phyloP scores from a whole-genome alignment of 2,888 invertebrate genomes.

The Acrobasis consociella region DNA sequence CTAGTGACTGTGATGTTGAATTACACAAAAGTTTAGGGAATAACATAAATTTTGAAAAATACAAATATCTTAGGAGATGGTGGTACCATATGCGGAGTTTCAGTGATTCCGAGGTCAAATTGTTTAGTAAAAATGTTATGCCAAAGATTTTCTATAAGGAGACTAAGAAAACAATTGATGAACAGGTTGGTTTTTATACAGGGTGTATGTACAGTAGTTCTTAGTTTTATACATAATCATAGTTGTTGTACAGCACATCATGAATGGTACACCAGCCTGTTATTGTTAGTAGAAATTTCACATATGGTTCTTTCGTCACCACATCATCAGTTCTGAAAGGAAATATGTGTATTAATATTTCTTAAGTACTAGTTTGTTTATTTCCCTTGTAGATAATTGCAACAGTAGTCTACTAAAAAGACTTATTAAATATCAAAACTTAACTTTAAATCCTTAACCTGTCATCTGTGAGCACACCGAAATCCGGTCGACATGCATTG shows the following conservation, averaged over 20 bases:
- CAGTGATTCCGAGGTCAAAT: conserved; percentile 70
- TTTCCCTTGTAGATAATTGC: too few relatives aligned
- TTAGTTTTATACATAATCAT: conserved; percentile 24
- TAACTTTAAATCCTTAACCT: too few relatives aligned
- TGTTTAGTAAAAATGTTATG: conserved; percentile 59
- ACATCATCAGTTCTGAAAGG: conserved; percentile 29
- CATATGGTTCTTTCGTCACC: conserved; percentile 70
- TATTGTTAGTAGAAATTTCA: conserved; percentile 46
- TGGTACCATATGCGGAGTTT: conserved; percentile 84
- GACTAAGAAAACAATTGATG: conserved; percentile 49
- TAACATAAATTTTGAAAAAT: conserved; percentile 60
- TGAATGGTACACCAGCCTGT: conserved; percentile 31
- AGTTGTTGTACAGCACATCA: conserved; percentile 25
- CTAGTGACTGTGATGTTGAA: conserved; percentile 77
- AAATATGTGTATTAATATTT: background rate
- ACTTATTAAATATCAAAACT: too few relatives aligned
- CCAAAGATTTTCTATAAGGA: conserved; percentile 46
- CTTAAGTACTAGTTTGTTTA: too few relatives aligned
- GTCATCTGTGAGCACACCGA: too few relatives aligned
- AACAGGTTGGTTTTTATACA: conserved; percentile 66
- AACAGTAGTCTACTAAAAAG: too few relatives aligned
- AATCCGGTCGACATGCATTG: too few relatives aligned
- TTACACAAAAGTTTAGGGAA: conserved; percentile 56
- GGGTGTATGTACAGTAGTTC: conserved; percentile 18
- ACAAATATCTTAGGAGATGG: conserved; percentile 82